phyloP scores from a whole-genome alignment of 2,888 invertebrate genomes.

The Philaethria dido region DNA sequence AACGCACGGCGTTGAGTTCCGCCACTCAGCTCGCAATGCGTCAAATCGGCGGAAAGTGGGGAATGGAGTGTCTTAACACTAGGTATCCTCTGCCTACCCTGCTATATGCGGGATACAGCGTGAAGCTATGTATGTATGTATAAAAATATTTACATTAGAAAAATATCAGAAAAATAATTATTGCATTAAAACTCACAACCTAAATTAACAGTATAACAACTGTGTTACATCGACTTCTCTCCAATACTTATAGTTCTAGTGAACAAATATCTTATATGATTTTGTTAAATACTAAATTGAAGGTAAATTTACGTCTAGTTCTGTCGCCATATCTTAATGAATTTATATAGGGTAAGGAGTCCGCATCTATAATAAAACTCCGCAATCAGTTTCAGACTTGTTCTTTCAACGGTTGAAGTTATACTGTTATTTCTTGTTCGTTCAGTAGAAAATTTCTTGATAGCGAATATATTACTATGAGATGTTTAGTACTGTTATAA shows the following conservation, averaged over 20 bases:
- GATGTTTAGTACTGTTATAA: background rate
- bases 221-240: too few species aligned
- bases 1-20: too few species aligned
- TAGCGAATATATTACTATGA: background rate
- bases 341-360: background rate
- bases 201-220: too few species aligned
- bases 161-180: too few species aligned
- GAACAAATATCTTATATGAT: background rate
- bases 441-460: background rate
- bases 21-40: too few species aligned
- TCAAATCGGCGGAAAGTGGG: too few species aligned
- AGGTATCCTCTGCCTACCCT: too few species aligned
- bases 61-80: too few species aligned
- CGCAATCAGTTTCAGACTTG: slow-evolving; percentile 1
- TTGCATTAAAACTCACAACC: too few species aligned
- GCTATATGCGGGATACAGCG: background rate
- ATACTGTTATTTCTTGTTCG: background rate
- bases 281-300: background rate
- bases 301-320: background rate
- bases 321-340: background rate
- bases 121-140: background rate
- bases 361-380: background rate
- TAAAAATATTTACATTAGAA: too few species aligned
- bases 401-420: background rate
- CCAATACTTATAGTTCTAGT: too few species aligned